These are phyloP conservation scores for Aricia artaxerxes DNA, from an alignment of 2,888 invertebrate species.

Conservation along the genomic window DNA sequence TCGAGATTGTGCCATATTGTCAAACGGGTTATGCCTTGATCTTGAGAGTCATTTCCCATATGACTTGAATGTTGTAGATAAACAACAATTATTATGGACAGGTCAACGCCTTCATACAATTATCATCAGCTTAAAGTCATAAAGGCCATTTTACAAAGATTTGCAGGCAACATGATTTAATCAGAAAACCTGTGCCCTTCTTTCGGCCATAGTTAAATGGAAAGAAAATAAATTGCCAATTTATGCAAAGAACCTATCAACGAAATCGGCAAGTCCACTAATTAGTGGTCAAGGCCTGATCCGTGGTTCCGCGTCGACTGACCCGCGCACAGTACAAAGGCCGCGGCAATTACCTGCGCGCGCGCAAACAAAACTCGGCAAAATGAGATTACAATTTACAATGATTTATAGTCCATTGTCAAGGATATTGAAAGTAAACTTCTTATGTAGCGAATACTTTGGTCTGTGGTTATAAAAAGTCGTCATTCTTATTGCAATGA, in stretches of 20 bases:
- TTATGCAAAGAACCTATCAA: neutral
- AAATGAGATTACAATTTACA: conserved; percentile 17
- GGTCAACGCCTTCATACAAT: neutral
- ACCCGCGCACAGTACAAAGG: neutral
- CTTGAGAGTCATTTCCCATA: neutral
- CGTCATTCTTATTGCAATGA: neutral
- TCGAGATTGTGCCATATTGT: neutral
- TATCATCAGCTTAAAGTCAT: neutral
- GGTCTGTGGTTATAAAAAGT: neutral
- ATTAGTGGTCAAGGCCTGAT: neutral
- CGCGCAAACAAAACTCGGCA: conserved; percentile 2
- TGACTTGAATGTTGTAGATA: neutral
- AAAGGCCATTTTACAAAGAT: neutral
- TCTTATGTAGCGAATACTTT: neutral
- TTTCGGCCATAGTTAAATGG: neutral
- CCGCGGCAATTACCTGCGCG: conserved; percentile 9
- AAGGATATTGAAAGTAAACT: neutral
- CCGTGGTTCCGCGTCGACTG: neutral
- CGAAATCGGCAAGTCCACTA: neutral
- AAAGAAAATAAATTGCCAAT: neutral
- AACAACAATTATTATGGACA: neutral
- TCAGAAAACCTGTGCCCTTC: neutral
- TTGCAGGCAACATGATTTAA: neutral
- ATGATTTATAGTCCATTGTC: neutral
- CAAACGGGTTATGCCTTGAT: neutral